These are phyloP conservation scores for Rhinopomastus cyanomelas DNA, from an alignment of 2,113 vertebrate genomes.

Conservation along the genomic window DNA sequence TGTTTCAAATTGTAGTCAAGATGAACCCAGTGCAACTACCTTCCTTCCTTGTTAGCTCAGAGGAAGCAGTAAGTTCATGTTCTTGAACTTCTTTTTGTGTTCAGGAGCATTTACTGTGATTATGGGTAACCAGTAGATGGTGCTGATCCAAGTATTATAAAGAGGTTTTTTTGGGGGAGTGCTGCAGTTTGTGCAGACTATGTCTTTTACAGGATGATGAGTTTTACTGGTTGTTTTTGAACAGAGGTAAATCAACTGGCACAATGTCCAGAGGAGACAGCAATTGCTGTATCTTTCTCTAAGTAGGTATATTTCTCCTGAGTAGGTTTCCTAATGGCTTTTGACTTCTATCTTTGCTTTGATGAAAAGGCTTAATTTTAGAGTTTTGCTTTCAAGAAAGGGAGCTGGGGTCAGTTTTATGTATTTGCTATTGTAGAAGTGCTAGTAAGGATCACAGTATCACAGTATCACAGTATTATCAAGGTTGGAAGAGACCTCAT, in stretches of 20 bases:
- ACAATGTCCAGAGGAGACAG: accelerated
- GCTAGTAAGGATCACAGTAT: not conserved
- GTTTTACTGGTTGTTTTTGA: not conserved
- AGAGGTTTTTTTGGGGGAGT: not conserved
- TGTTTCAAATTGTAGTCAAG: not conserved
- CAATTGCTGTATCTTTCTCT: accelerated
- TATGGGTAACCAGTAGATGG: not conserved
- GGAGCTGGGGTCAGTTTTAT: not conserved
- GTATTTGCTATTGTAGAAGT: not conserved
- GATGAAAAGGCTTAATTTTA: not conserved
- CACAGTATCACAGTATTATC: too few relatives aligned
- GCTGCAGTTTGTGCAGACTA: not conserved
- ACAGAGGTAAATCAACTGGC: not conserved
- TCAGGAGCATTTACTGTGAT: not conserved
- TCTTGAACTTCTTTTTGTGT: not conserved
- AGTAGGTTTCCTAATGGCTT: not conserved
- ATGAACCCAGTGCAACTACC: not conserved
- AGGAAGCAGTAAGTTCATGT: not conserved
- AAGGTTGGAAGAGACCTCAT: too few relatives aligned
- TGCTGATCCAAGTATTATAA: not conserved
- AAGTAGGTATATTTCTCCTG: not conserved
- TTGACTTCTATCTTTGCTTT: not conserved
- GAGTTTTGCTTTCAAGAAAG: not conserved
- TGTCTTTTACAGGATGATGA: not conserved
- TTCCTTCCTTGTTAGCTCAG: constrained; percentile 16